phyloP scores from a whole-genome alignment of 2,113 vertebrate genomes.

The Rafetus swinhoei region DNA sequence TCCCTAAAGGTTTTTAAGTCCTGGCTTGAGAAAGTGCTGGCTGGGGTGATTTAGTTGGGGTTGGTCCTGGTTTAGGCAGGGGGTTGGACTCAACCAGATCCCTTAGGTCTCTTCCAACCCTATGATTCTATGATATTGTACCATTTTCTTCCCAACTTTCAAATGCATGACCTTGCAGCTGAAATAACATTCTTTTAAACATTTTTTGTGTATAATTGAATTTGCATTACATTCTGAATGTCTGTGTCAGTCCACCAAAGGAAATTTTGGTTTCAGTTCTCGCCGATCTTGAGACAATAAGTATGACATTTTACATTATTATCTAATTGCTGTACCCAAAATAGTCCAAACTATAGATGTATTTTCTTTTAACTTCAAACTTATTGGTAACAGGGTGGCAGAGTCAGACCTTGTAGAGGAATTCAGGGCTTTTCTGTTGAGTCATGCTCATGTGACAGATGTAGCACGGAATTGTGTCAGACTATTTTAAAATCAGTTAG shows the following conservation, averaged over 20 bases:
- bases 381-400: background rate
- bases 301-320: background rate
- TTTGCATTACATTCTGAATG: background rate
- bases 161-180: background rate
- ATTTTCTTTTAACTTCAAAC: background rate
- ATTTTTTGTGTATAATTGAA: background rate
- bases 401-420: background rate
- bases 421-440: background rate
- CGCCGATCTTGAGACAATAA: background rate
- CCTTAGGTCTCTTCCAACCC: no score
- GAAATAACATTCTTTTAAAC: background rate
- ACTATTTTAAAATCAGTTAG: background rate
- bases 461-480: background rate
- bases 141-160: background rate
- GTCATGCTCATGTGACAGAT: background rate
- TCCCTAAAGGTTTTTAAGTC: no score
- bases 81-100: no score
- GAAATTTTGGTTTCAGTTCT: background rate
- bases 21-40: no score
- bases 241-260: background rate
- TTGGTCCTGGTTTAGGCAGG: no score
- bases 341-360: background rate
- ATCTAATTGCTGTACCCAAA: background rate
- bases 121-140: background rate
- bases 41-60: no score